A percentile compares a stretch with the other conserved stretches of the same genome.
These are phyloP conservation scores for Vultur gryphus DNA, from an alignment of 2,797 vertebrate species.

Conservation along the genomic window DNA sequence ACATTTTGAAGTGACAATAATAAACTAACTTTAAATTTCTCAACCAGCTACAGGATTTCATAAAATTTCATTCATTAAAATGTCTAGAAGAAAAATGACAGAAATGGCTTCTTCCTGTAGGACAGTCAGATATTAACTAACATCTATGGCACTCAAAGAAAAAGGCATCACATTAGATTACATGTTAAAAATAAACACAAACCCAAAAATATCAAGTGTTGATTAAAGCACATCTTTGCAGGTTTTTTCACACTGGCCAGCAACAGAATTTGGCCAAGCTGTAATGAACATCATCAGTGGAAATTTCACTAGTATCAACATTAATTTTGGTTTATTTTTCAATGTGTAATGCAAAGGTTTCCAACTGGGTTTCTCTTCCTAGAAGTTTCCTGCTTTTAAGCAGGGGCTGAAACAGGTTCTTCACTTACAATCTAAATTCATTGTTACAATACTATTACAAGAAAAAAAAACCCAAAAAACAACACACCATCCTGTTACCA, in stretches of 20 bases:
- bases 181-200: not conserved
- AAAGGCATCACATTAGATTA: not conserved
- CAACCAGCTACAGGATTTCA: not conserved
- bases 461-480: not conserved
- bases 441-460: not conserved
- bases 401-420: not conserved
- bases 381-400: not conserved
- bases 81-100: not conserved
- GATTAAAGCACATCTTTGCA: not conserved
- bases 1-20: not conserved
- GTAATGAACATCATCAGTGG: not conserved
- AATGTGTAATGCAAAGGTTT: not conserved
- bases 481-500: not conserved
- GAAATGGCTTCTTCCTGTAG: not conserved
- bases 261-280: not conserved
- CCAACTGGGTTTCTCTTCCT: not conserved
- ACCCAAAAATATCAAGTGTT: not conserved
- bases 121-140: not conserved
- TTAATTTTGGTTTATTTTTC: not conserved
- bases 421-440: not conserved
- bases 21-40: not conserved
- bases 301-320: not conserved
- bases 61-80: not conserved
- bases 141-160: not conserved
- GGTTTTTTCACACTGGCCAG: not conserved